Evolutionary conservation across 2,113 vertebrate species (phyloP).

Genomic region (Pandion haliaetus): DNA sequence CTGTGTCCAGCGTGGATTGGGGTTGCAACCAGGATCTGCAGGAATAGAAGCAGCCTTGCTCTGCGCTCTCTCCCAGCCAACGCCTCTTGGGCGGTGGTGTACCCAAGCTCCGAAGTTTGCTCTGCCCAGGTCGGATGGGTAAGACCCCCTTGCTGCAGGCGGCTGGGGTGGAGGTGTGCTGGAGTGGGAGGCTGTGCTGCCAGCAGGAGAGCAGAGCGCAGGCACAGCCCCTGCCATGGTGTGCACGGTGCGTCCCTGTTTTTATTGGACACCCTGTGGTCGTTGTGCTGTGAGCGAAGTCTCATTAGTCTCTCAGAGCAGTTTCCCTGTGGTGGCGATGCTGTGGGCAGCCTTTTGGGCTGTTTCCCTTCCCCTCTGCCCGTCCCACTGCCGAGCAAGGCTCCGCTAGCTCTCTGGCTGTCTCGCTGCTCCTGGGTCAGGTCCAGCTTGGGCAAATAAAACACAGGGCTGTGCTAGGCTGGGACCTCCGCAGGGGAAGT

Average conservation of each 20-base stretch:
- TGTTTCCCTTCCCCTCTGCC: neutral
- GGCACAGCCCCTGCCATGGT: neutral
- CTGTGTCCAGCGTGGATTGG: neutral
- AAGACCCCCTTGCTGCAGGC: neutral
- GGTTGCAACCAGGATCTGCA: neutral
- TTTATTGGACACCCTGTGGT: neutral
- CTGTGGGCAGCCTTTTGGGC: neutral
- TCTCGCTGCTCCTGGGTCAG: neutral
- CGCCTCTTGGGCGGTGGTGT: neutral
- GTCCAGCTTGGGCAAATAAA: neutral
- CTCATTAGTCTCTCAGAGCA: neutral
- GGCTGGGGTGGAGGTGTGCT: neutral
- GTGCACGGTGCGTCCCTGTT: neutral
- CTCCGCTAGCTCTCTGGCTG: neutral
- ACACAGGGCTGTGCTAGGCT: neutral
- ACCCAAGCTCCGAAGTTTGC: accelerated
- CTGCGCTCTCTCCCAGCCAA: neutral
- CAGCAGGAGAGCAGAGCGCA: neutral
- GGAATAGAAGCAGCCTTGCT: neutral
- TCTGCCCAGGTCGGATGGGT: accelerated
- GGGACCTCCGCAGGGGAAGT: neutral
- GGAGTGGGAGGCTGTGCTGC: accelerated
- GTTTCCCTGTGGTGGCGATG: neutral
- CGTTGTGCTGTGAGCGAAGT: neutral
- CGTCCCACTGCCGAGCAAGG: neutral